Evolutionary conservation across 1,140 invertebrate species (phyloP), one percentile per base, ranked within the genome.

Genomic region (Leptopilina boulardi): DNA sequence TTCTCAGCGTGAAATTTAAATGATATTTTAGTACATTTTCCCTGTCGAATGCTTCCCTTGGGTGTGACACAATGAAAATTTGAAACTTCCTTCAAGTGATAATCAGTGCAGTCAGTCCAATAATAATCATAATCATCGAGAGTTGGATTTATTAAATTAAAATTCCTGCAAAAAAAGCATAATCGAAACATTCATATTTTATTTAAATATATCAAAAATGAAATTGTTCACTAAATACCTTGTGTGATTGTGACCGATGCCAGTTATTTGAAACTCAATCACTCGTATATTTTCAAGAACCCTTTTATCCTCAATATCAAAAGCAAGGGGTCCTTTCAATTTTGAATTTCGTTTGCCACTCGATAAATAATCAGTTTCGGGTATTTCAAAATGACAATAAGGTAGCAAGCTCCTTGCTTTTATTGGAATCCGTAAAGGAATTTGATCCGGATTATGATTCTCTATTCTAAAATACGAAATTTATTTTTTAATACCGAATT

Each of bases 361-460:
- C 2, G 86, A 88, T 41, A 92, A 78, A 83, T 93, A 92, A 83
- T 92, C 91, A 72, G 90, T 92, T 73, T 92, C 89, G 75, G 91
- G 88, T 30, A 92, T 86, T 76, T 92, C 91, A 70, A 93, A 89
- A 77, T 93, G 92, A 76, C 90, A 91, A 79, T 92, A 93, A 0
- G 92, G 92, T 3, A 93, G 85, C 44, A 93, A 78, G 38, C 92
- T 91, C 78, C 75, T 85, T 72, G 77, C 89, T 11, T 56, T 74
- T 10, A 88, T 30, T 0, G 74, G 47, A 15, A 90, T 89, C 8
- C 70, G 72, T 26, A 85, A 73, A n/a, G 73, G 54, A 10, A 42
- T 0, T 42, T 75, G 70, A 0, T 82, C n/a, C 6, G 88, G 87
- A 73, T 87, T 70, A 0, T 87, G 80, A 83, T 89, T 88, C 41